Evolutionary conservation across 2,113 vertebrate species (phyloP).

Genomic region (Geococcyx californianus): DNA sequence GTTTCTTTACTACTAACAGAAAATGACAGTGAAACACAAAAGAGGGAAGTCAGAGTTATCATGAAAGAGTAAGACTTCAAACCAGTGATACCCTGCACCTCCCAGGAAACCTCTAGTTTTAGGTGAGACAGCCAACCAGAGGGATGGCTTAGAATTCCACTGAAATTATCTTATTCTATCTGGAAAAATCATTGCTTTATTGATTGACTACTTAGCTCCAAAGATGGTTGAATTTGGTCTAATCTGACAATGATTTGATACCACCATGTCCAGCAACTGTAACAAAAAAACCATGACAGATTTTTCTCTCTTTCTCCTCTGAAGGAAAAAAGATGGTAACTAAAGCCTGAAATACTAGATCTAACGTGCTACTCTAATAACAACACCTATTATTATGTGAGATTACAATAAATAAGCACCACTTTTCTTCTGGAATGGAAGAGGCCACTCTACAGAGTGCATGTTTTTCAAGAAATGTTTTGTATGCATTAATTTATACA

Average conservation of each 20-base stretch:
- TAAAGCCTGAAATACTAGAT: not conserved
- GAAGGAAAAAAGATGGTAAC: not conserved
- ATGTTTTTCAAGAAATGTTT: not conserved
- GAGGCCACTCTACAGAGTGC: not conserved
- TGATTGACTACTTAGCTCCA: not conserved
- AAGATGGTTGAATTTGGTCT: not conserved
- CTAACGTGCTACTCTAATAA: not conserved
- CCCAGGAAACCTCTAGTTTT: not conserved
- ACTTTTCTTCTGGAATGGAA: not conserved
- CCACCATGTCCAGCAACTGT: not conserved
- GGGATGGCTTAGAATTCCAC: not conserved
- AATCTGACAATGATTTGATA: not conserved
- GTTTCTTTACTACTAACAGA: not conserved
- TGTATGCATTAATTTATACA: not conserved
- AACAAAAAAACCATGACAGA: not conserved
- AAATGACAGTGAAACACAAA: not conserved
- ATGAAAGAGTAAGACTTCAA: not conserved
- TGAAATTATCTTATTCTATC: not conserved
- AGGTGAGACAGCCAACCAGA: not conserved
- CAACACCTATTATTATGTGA: not conserved
- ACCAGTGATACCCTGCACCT: not conserved
- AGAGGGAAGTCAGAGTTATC: not conserved
- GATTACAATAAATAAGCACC: not conserved
- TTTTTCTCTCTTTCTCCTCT: not conserved
- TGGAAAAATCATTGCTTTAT: not conserved